Base-by-base conservation (phyloP, 2,888 invertebrate species). In the Noctua janthe region DNA sequence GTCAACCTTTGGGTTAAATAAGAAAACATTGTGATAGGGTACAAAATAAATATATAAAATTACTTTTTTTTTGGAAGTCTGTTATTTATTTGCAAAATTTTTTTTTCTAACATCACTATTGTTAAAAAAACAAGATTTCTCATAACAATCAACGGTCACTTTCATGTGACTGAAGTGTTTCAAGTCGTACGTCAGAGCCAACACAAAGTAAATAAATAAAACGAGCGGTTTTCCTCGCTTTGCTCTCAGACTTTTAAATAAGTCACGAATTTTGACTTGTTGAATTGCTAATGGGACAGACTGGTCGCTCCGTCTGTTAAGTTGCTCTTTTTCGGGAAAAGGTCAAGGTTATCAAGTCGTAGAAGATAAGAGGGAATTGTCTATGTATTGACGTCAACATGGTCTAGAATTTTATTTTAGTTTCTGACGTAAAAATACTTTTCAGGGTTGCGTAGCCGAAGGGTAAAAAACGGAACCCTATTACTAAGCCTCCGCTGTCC, bases 141-240 rank as follows among this genome's bases (percentile, higher is more conserved):
- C 29, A 43, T 17, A 74, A 13, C 29, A 74, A 56, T 49, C 15
- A 20, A 43, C 29, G 49, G 15, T 23, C 10, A 51, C 4, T 39
- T 67, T 49, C 15, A 67, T 43, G 39, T 74, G 39, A 29, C 39
- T 39, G 8, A 81, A 74, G 74, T n/a, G 6, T 81, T 59, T 43
- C 4, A 72, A 54, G 35, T 54, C 6, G 35, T 56, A 13, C 49
- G 29, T 76, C 71, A 64, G 62, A 67, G 35, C 47, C 29, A 47
- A 80, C 81, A 74, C 73, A 62, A 74, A 59, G 76, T 87, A 74
- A 87, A 89, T 84, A 87, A 89, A 82, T 86, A 80, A 89, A 80
- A 69, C 39, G 67, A 35, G 70, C 15, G 67, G 71, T 71, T 43
- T 79, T 49, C 69, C 70, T 78, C 77, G 20, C 62, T 75, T 62